These are phyloP conservation scores for Megaceryle alcyon DNA, from an alignment of 2,797 vertebrate genomes.

Conservation along the genomic window DNA sequence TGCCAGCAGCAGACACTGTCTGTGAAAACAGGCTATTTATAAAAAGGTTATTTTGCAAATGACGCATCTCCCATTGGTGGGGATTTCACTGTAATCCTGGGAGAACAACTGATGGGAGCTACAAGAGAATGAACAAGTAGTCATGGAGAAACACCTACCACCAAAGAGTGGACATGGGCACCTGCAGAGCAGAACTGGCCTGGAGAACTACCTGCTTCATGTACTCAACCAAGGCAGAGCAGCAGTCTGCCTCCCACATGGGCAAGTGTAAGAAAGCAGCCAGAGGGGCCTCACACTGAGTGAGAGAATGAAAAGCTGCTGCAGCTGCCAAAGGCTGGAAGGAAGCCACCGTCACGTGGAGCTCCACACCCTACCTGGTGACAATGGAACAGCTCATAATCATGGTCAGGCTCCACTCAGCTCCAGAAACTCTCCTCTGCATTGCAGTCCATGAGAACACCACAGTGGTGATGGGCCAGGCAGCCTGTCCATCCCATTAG, in stretches of 20 bases:
- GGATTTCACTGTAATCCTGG: not conserved
- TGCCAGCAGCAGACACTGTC: no score
- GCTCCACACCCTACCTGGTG: not conserved
- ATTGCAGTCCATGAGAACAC: not conserved
- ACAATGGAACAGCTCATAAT: not conserved
- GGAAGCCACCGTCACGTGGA: not conserved
- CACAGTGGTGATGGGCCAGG: not conserved
- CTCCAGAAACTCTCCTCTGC: not conserved
- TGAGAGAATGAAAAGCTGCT: not conserved
- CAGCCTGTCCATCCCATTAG: not conserved
- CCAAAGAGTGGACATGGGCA: accelerated
- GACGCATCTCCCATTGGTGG: not conserved
- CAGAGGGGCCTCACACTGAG: not conserved
- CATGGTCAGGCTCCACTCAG: not conserved
- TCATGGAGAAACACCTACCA: not conserved
- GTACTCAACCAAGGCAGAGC: not conserved
- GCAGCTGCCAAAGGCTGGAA: not conserved
- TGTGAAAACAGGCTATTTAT: no score
- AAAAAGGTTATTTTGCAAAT: not conserved
- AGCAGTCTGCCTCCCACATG: not conserved
- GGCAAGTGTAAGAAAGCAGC: not conserved
- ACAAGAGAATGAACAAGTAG: not conserved
- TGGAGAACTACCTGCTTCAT: not conserved
- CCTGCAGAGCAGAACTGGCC: not conserved
- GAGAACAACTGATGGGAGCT: not conserved